phyloP scores from a whole-genome alignment of 1,140 invertebrate species.

The Planococcus citri region DNA sequence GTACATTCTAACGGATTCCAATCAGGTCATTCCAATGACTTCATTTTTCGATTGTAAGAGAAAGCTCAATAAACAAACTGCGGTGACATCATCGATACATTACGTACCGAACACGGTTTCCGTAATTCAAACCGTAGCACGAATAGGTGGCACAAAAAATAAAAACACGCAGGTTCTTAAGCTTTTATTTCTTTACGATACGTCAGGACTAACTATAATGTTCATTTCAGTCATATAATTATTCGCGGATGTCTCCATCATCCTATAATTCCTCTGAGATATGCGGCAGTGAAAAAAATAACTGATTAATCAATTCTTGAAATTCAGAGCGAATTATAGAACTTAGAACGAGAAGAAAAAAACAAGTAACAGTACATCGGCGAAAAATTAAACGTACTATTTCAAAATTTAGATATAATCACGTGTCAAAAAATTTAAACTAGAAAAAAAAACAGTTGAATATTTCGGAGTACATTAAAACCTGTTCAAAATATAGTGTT shows the following conservation, averaged over 20 bases:
- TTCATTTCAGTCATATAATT: background rate
- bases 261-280: background rate
- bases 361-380: too few relatives aligned
- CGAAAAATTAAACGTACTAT: background rate
- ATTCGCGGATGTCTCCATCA: background rate
- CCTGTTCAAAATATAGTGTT: background rate
- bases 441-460: background rate
- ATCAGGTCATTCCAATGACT: too few relatives aligned
- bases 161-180: background rate
- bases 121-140: too few relatives aligned
- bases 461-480: background rate
- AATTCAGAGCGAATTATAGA: background rate
- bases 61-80: too few relatives aligned
- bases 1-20: too few relatives aligned
- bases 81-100: too few relatives aligned
- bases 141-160: too few relatives aligned
- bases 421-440: background rate
- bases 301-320: background rate
- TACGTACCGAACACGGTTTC: too few relatives aligned
- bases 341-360: too few relatives aligned
- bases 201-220: background rate
- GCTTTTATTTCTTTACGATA: slow-evolving; percentile 1
- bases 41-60: too few relatives aligned
- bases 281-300: background rate
- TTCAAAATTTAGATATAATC: background rate